Evolutionary conservation across 2,888 invertebrate genomes (phyloP).

Genomic region (Eurois occulta): DNA sequence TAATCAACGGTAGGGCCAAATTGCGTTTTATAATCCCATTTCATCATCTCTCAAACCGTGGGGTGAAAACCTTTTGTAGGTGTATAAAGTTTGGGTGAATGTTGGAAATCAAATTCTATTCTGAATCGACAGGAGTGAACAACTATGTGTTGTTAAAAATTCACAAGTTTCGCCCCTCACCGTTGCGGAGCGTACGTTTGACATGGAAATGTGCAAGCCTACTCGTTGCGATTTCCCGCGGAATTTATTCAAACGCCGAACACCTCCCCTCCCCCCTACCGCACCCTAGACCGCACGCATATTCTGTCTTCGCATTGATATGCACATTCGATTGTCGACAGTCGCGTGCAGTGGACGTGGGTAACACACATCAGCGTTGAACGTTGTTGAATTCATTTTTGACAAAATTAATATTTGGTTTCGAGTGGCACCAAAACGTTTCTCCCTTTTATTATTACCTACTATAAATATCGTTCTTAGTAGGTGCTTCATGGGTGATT

Average conservation of each 20-base stretch:
- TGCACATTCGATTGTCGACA: conserved; percentile 84
- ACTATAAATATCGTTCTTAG: conserved; percentile 13
- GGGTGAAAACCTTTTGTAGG: conserved; percentile 51
- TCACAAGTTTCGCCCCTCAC: conserved; percentile 75
- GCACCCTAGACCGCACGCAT: conserved; percentile 72
- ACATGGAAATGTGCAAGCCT: conserved; percentile 87
- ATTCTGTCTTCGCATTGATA: conserved; percentile 81
- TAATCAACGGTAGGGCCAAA: conserved; percentile 68
- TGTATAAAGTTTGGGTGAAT: conserved; percentile 55
- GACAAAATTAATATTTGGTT: conserved; percentile 47
- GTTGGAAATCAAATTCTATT: conserved; percentile 63
- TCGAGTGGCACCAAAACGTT: conserved; percentile 36
- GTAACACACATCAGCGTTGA: conserved; percentile 67
- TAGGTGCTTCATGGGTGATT: conserved; percentile 38
- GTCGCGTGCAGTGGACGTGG: conserved; percentile 71
- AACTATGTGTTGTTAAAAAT: conserved; percentile 83
- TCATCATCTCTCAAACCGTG: conserved; percentile 48
- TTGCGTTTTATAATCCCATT: conserved; percentile 63
- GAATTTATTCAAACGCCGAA: conserved; percentile 82
- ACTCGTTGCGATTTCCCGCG: conserved; percentile 79
- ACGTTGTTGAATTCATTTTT: conserved; percentile 48
- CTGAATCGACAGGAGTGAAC: conserved; percentile 65
- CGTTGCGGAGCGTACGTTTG: conserved; percentile 81
- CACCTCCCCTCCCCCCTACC: conserved; percentile 56
- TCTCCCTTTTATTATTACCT: conserved; percentile 30